Evolutionary conservation across 2,113 vertebrate species (phyloP).

Genomic region (Psittacus erithacus): DNA sequence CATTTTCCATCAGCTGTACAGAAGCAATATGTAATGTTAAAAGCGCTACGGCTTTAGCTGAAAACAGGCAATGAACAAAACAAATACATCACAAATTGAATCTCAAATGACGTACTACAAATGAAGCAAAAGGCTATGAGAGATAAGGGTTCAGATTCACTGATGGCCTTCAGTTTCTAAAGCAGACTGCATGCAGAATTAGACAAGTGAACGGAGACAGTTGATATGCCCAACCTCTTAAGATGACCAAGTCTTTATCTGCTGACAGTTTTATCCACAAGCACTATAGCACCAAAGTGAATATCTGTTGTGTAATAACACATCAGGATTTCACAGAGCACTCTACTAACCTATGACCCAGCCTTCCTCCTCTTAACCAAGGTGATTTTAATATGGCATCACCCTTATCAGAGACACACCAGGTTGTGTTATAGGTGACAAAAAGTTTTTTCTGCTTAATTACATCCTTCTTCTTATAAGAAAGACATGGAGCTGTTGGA

Average conservation of each 20-base stretch:
- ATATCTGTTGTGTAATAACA: not conserved
- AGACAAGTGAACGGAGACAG: not conserved
- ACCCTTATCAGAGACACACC: not conserved
- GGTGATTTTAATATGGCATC: not conserved
- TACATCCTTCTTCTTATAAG: not conserved
- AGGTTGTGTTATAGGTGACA: not conserved
- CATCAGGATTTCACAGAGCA: not conserved
- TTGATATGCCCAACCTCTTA: not conserved
- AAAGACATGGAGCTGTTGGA: not conserved
- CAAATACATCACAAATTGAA: not conserved
- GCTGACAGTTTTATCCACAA: not conserved
- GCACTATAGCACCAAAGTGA: not conserved
- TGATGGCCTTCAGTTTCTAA: not conserved
- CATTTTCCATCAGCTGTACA: slow-evolving; percentile 91
- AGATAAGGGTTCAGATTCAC: not conserved
- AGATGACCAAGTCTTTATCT: not conserved
- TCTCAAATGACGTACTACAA: not conserved
- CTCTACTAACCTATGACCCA: not conserved
- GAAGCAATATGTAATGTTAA: slow-evolving; percentile 62
- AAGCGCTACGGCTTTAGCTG: not conserved
- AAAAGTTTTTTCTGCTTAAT: not conserved
- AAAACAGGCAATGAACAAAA: slow-evolving; percentile 4
- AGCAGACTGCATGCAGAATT: not conserved
- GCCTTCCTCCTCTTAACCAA: not conserved
- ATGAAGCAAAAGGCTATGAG: not conserved